Evolutionary conservation across 2,113 vertebrate species (phyloP), one percentile per base, ranked within the genome.

Genomic region (Pedionomus torquatus): DNA sequence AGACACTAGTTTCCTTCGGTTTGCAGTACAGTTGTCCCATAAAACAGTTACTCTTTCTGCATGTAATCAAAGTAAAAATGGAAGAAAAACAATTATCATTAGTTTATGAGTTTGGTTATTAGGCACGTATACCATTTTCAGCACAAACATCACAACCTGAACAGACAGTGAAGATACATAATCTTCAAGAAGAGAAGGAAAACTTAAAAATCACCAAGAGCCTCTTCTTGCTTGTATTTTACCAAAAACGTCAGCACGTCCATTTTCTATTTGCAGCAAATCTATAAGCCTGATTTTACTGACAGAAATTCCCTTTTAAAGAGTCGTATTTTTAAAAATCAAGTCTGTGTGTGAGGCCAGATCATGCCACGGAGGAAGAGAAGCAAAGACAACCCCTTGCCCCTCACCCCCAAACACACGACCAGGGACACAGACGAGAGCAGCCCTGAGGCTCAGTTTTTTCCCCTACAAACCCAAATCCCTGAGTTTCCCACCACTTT

Each of bases 281-380:
- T 14, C 25, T 23, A 2, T 11, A 33, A 66, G 12, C n/a, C 33
- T 48, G 28, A 31, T 46, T 72, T 61, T 8, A 17, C 11, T 24
- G 80, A 20, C 57, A 48, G 7, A 51, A n/a, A 65, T 15, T 66
- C 9, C 17, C 6, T 49, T 61, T 30, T 79, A 72, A 15, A 63
- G 4, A 1, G 1, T 5, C 3, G 2, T 9, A 9, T 2, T 30
- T 86, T 87, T 60, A 9, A 70, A 51, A 39, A 7, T 7, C 1
- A 1, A 39, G 11, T 10, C 23, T 48, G 13, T 15, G 5, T 0
- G 11, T 12, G 25, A 80, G 25, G 24, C 23, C 51, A 17, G 35
- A 33, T 4, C 1, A 11, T 75, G 57, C 30, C 55, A 52, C 28
- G 15, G 24, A 37, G 51, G 14, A 54, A 11, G 13, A 74, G 57